Conservation (phyloP, 2,113 vertebrate genomes). For the Spea bombifrons region DNA sequence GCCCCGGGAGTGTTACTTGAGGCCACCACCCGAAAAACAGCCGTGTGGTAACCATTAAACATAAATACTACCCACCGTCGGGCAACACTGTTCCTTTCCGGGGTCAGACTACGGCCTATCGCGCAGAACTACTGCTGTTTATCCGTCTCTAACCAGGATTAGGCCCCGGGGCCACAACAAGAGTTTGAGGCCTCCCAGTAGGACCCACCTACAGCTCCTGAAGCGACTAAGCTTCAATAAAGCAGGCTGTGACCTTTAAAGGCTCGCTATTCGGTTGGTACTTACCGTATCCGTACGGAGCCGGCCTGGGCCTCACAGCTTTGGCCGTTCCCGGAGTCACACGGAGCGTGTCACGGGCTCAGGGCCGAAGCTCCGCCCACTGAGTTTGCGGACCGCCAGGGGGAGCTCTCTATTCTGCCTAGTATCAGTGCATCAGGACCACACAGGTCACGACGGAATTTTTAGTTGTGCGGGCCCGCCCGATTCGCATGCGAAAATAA, state of each 20-base stretch:
- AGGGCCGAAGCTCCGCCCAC: constrained; percentile 38
- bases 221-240: too few species aligned
- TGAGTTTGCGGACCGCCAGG: constrained; percentile 8
- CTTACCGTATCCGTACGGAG: constrained; percentile 35
- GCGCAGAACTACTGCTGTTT: neutral
- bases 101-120: too few species aligned
- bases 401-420: neutral
- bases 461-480: neutral
- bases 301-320: constrained; percentile 40
- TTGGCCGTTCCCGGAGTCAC: constrained; percentile 38
- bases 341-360: constrained; percentile 46
- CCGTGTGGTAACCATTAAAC: too few species aligned
- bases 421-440: neutral
- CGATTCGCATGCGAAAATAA: neutral
- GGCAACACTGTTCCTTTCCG: too few species aligned
- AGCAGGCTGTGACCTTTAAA: too few species aligned
- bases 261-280: too few species aligned
- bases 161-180: constrained; percentile 9
- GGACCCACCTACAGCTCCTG: neutral
- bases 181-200: constrained; percentile 12
- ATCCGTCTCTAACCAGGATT: neutral
- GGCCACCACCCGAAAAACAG: too few species aligned
- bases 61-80: too few species aligned
- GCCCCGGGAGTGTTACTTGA: too few species aligned
- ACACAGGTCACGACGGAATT: neutral